phyloP scores from a whole-genome alignment of 2,797 vertebrate species.

The Loris lydekkerianus region DNA sequence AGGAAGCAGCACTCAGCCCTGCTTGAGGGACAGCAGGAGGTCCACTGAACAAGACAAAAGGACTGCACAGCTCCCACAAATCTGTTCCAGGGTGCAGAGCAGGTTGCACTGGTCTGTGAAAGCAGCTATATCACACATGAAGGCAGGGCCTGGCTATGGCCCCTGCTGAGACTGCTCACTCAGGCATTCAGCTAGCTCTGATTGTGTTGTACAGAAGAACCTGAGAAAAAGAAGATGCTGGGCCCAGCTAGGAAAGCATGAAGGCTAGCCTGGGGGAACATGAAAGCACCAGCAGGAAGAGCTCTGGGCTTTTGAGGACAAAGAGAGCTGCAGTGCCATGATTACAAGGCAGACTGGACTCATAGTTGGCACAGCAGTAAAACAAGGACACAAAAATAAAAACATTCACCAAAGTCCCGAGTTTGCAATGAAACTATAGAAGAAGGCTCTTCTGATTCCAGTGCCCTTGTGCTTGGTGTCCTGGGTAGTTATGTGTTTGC shows the following conservation, averaged over 20 bases:
- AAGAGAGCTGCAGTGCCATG: neutral
- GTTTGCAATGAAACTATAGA: neutral
- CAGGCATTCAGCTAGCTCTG: neutral
- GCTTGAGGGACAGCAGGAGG: slow-evolving; percentile 57
- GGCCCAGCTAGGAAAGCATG: neutral
- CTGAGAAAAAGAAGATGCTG: neutral
- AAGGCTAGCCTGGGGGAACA: neutral
- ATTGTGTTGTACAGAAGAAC: neutral
- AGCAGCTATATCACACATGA: neutral
- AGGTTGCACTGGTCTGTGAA: rapidly evolving
- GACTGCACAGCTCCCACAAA: neutral
- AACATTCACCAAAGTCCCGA: neutral
- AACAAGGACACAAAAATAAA: neutral
- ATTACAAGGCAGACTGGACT: neutral
- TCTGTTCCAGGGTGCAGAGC: neutral
- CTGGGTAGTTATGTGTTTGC: neutral
- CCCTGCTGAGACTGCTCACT: neutral
- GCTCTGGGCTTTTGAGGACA: neutral
- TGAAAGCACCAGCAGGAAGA: neutral
- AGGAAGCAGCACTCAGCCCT: slow-evolving; percentile 56
- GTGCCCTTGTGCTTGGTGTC: rapidly evolving
- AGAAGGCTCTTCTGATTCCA: neutral
- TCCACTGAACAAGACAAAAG: slow-evolving; percentile 43
- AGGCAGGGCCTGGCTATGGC: rapidly evolving
- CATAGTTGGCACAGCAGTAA: neutral